Percentiles rank a stretch among this genome's conserved stretches.
These are phyloP conservation scores for Bradynema listronoti DNA, from an alignment of 1,140 invertebrate species.

Conservation along the genomic window DNA sequence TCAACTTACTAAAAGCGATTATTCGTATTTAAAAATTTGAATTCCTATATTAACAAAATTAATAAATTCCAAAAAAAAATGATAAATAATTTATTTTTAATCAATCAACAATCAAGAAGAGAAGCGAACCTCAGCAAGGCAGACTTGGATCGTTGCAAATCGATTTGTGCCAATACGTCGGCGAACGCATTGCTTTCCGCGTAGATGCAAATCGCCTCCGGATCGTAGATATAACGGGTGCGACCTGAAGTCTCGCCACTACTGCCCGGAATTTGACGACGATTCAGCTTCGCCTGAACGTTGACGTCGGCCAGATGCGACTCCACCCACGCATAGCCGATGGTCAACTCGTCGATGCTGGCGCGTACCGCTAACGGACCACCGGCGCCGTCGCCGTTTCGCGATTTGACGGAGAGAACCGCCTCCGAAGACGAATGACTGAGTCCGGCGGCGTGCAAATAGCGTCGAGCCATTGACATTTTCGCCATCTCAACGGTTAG, in stretches of 20 bases:
- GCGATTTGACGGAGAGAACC: no score
- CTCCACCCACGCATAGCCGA: conserved; percentile 38
- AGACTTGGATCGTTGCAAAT: conserved; percentile 16
- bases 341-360: conserved; percentile 23
- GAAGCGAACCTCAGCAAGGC: conserved; percentile 26
- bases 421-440: no score
- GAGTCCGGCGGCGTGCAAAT: conserved; percentile 26
- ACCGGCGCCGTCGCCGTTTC: no score
- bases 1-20: conserved; percentile 1
- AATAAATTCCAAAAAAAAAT: neutral
- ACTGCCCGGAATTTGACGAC: neutral
- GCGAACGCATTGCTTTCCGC: conserved; percentile 37
- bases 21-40: neutral
- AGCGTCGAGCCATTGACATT: conserved; percentile 46
- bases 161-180: conserved; percentile 21
- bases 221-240: conserved; percentile 32
- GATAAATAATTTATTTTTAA: conserved; percentile 2
- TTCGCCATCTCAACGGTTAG: conserved; percentile 43
- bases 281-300: conserved; percentile 24
- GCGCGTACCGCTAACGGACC: neutral
- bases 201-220: conserved; percentile 25
- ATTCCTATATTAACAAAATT: neutral
- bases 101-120: neutral
- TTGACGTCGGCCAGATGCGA: conserved; percentile 29
- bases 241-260: conserved; percentile 19